A percentile compares a stretch with the other conserved stretches of the same genome.
Evolutionary conservation across 2,888 invertebrate species (phyloP).

Genomic region (Caenorhabditis zanzibari): DNA sequence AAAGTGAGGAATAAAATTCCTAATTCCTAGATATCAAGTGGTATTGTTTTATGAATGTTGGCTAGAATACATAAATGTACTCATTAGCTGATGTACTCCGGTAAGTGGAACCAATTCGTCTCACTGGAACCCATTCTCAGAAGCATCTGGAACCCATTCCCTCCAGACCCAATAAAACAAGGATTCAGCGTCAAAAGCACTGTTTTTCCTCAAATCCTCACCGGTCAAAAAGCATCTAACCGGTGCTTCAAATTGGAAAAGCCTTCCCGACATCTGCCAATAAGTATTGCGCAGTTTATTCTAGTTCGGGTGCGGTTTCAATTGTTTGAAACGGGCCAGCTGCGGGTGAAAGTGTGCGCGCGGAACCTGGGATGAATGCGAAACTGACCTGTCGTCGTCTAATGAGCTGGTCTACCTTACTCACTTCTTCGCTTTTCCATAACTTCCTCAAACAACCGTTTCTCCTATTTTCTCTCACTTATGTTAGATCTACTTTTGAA

Average conservation of each 20-base stretch:
- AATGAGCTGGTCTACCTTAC: conserved; percentile 57
- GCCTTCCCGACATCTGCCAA: conserved; percentile 40
- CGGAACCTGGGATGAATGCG: conserved; percentile 51
- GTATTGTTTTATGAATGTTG: too few relatives aligned
- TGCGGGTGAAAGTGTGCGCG: conserved; percentile 52
- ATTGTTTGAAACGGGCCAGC: conserved; percentile 58
- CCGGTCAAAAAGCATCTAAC: conserved; percentile 58
- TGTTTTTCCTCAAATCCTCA: conserved; percentile 27
- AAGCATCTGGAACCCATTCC: not conserved
- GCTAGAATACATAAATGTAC: not conserved
- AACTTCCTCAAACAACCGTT: conserved; percentile 6
- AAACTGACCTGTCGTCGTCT: conserved; percentile 50
- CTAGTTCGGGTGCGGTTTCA: conserved; percentile 58
- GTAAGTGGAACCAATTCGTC: conserved; percentile 46
- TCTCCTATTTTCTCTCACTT: conserved; percentile 8
- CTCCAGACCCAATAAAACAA: conserved; percentile 41
- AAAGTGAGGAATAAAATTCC: too few relatives aligned
- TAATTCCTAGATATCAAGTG: too few relatives aligned
- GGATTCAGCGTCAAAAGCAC: conserved; percentile 44
- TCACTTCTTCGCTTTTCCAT: conserved; percentile 33
- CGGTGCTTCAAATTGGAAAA: conserved; percentile 18
- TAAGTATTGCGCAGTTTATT: conserved; percentile 55
- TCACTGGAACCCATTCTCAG: conserved; percentile 47
- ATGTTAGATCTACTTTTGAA: not conserved
- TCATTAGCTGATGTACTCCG: not conserved